These are phyloP conservation scores for Myiagra hebetior DNA, from an alignment of 2,113 vertebrate genomes.

Conservation along the genomic window DNA sequence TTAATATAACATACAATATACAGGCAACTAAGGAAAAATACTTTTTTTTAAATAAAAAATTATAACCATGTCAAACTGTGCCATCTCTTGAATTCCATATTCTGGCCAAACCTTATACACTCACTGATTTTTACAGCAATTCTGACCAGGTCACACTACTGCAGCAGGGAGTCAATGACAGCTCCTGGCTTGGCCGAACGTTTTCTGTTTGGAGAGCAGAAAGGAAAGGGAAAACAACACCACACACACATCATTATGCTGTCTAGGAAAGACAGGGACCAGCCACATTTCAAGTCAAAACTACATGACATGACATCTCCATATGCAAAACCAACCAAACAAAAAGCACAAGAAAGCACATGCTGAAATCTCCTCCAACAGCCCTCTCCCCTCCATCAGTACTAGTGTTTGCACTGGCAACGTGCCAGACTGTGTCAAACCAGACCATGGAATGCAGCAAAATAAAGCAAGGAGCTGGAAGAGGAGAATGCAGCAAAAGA, in stretches of 20 bases:
- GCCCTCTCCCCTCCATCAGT: not conserved
- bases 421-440: accelerated
- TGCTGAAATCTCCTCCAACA: not conserved
- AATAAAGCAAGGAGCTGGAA: not conserved
- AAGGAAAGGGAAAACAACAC: constrained; percentile 40
- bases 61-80: constrained; percentile 34
- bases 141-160: constrained; percentile 74
- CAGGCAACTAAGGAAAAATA: constrained; percentile 47
- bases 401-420: not conserved
- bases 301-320: not conserved
- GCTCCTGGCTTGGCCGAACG: constrained; percentile 89
- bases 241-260: constrained; percentile 16
- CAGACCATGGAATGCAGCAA: not conserved
- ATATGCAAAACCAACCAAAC: not conserved
- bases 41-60: constrained; percentile 35
- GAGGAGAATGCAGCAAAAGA: not conserved
- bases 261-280: not conserved
- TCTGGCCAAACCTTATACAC: constrained; percentile 36
- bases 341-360: not conserved
- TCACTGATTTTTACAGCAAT: constrained; percentile 49
- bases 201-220: constrained; percentile 83
- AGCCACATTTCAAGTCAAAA: not conserved
- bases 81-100: constrained; percentile 27
- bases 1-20: constrained; percentile 65
- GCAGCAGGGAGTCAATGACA: constrained; percentile 91